These are phyloP conservation scores for Hypanus sabinus DNA, from an alignment of 2,113 vertebrate genomes.

Conservation along the genomic window DNA sequence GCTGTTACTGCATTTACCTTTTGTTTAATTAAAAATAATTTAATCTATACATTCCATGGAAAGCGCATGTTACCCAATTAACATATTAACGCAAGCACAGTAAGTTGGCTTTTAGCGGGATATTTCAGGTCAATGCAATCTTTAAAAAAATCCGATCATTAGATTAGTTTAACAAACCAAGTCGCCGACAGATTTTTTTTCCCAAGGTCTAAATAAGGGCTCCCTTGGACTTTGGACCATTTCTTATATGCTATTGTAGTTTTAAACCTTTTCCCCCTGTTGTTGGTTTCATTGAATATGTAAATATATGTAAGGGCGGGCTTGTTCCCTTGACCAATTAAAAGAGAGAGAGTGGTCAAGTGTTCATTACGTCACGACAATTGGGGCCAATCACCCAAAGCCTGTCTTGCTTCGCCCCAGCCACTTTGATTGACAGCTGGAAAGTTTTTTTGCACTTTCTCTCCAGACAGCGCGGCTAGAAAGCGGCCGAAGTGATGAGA, in stretches of 20 bases:
- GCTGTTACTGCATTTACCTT: neutral
- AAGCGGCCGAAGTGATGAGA: conserved; percentile 58
- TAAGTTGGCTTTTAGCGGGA: conserved; percentile 41
- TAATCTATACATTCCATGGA: conserved; percentile 43
- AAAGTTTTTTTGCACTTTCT: conserved; percentile 56
- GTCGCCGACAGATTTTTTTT: conserved; percentile 34
- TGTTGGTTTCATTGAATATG: conserved; percentile 50
- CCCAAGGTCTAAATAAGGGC: conserved; percentile 42
- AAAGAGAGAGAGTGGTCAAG: conserved; percentile 49
- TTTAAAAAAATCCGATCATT: neutral
- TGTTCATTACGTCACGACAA: conserved; percentile 34
- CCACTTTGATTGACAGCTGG: conserved; percentile 42
- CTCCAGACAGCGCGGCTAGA: conserved; percentile 46
- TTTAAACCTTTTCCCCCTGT: conserved; percentile 43
- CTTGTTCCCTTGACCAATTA: conserved; percentile 41
- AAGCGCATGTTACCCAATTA: conserved; percentile 48
- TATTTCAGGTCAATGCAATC: conserved; percentile 28
- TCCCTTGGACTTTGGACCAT: conserved; percentile 36
- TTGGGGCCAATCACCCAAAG: conserved; percentile 39
- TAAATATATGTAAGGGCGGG: conserved; percentile 51
- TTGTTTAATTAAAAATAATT: conserved; percentile 45
- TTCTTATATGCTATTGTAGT: conserved; percentile 44
- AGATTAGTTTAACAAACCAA: conserved; percentile 8
- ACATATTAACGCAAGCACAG: conserved; percentile 47
- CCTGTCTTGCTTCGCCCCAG: conserved; percentile 38